Base-by-base conservation (phyloP, 2,113 vertebrate species). In the Phoxinus phoxinus region DNA sequence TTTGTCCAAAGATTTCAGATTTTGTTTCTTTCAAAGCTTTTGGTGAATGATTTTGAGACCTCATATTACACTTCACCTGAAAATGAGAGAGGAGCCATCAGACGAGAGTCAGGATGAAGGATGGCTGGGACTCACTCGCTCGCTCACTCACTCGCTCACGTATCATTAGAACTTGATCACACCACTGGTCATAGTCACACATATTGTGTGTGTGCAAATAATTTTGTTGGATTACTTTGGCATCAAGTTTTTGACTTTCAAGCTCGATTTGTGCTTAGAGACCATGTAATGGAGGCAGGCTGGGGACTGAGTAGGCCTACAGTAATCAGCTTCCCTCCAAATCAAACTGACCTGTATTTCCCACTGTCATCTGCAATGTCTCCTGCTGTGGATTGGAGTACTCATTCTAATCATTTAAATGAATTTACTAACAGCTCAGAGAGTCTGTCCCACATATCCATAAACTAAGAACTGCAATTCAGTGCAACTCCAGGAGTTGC, bases 61-160 rank as follows among this genome's bases (percentile, higher is more conserved):
- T 81, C 44, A 51, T 81, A 81, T 69, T 58, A 81, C 78, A 37
- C 61, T 69, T 67, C 79, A 69, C 79, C 61, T 81, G 41, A 48
- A 81, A 81, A 81, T 81, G 44, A 1, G 25, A 48, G 21, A 44
- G 58, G n/a, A 63, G 37, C 78, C 79, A 48, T 81, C 59, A 7
- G n/a, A 67, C 23, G 10, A 65, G 59, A 65, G 17, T 21, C 19
- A 32, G 27, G n/a, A 11, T 67, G 61, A 65, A 69, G 44, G 61
- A 30, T 81, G 41, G 8, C 10, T 67, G 10, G 1, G 7, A 30
- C 25, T 27, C 44, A n/a, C 21, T 17, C 0, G 6, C 59, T 65
- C 78, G 30, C 59, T 46, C n/a, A 59, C 19, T n/a, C 32, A 61
- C 32, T 37, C 19, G 12, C 10, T 35, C 6, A 27, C 7, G 37